These are phyloP conservation scores for Reinhardtius hippoglossoides DNA, from an alignment of 2,113 vertebrate species.

Conservation along the genomic window DNA sequence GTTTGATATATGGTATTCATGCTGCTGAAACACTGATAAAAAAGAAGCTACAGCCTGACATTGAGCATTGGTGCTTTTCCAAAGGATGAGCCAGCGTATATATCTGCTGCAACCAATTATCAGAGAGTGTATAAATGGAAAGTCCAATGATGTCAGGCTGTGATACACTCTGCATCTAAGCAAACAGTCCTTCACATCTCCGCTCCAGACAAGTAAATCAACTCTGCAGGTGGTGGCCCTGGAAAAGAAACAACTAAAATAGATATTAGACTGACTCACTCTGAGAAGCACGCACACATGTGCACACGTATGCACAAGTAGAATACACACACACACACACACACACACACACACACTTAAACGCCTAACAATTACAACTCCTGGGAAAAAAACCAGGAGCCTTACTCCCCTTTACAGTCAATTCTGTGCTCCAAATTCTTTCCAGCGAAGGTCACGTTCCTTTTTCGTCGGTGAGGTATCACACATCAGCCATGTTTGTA, in stretches of 20 bases:
- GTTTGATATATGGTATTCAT: conserved; percentile 7
- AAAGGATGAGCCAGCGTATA: conserved; percentile 44
- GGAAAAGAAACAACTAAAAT: conserved; percentile 40
- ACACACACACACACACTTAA: conserved; percentile 6
- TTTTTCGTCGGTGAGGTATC: conserved; percentile 37
- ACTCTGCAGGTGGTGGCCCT: conserved; percentile 59
- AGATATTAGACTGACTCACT: conserved; percentile 7
- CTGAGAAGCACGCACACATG: not conserved
- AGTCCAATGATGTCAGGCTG: conserved; percentile 53
- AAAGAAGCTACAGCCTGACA: conserved; percentile 23
- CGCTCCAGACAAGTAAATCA: conserved; percentile 52
- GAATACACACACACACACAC: too few species aligned
- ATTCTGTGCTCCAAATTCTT: conserved; percentile 62
- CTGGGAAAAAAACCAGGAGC: conserved; percentile 58
- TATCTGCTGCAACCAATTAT: conserved; percentile 43
- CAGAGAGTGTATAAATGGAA: conserved; percentile 50
- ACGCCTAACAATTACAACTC: conserved; percentile 18
- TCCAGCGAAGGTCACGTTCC: conserved; percentile 65
- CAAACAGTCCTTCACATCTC: conserved; percentile 42
- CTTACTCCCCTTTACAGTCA: conserved; percentile 18
- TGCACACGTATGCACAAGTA: too few species aligned
- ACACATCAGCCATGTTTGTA: conserved; percentile 46
- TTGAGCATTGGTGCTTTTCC: conserved; percentile 33
- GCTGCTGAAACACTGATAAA: conserved; percentile 38
- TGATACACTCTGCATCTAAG: conserved; percentile 15